Percentiles rank a stretch among this genome's conserved stretches.
These are phyloP conservation scores for Syngnathus acus DNA, from an alignment of 2,797 vertebrate species.

Conservation along the genomic window DNA sequence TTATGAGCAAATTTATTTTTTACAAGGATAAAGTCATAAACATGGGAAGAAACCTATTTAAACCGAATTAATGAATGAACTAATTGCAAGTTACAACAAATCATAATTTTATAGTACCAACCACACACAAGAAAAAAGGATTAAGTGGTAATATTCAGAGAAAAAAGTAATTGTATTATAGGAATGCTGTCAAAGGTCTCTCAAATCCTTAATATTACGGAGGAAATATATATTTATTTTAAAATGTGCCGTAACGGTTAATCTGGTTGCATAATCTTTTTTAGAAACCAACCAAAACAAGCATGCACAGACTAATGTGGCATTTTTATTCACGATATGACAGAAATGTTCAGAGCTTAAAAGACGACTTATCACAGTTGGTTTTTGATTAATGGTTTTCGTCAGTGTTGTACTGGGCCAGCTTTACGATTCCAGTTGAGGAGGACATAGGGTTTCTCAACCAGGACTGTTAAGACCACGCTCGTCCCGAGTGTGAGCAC, in stretches of 20 bases:
- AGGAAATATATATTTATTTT: too few relatives aligned
- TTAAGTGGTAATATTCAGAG: neutral
- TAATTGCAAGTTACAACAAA: too few relatives aligned
- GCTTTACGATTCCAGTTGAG: constrained; percentile 40
- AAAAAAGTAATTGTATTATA: neutral
- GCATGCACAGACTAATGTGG: neutral
- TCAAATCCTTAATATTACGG: too few relatives aligned
- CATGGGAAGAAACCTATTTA: too few relatives aligned
- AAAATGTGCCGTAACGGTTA: too few relatives aligned
- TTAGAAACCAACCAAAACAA: neutral
- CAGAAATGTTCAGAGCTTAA: constrained; percentile 1
- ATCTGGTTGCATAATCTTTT: neutral
- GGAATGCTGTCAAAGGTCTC: too few relatives aligned
- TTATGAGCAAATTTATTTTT: too few relatives aligned
- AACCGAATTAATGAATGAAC: too few relatives aligned
- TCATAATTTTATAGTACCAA: too few relatives aligned
- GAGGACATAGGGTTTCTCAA: constrained; percentile 74
- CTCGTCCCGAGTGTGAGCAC: constrained; percentile 61
- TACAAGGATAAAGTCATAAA: too few relatives aligned
- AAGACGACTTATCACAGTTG: neutral
- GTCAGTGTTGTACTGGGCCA: neutral
- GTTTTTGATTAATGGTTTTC: neutral
- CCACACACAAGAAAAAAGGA: neutral
- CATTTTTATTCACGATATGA: neutral
- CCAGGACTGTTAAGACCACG: constrained; percentile 64